phyloP scores from a whole-genome alignment of 2,888 invertebrate species.

The Melanophora roralis region DNA sequence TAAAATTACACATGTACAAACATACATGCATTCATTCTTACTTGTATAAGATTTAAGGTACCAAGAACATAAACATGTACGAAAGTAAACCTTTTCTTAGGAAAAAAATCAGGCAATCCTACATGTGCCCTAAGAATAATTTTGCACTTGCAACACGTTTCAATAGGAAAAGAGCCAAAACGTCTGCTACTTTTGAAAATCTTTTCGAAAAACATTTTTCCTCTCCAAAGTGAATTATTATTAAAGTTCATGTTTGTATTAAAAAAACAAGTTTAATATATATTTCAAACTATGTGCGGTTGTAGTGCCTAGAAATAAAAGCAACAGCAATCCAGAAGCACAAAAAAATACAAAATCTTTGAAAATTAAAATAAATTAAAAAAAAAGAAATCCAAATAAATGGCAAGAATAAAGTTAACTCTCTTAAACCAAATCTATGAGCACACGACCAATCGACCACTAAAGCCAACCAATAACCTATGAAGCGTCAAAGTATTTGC shows the following conservation, averaged over 20 bases:
- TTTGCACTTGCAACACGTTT: constrained; percentile 63
- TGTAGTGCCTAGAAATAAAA: constrained; percentile 15
- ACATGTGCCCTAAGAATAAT: constrained; percentile 52
- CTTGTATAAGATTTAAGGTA: neutral
- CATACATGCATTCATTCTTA: too few relatives aligned
- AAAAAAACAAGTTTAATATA: constrained; percentile 46
- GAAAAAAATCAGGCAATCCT: constrained; percentile 21
- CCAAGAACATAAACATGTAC: constrained; percentile 36
- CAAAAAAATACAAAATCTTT: constrained; percentile 54
- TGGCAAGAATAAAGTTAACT: constrained; percentile 59
- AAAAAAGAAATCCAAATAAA: constrained; percentile 53
- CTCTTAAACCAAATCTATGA: constrained; percentile 61
- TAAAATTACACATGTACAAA: neutral
- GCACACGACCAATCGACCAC: too few relatives aligned
- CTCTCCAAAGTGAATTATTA: constrained; percentile 55
- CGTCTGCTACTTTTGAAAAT: constrained; percentile 60
- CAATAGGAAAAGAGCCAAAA: constrained; percentile 48
- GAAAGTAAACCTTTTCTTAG: constrained; percentile 47
- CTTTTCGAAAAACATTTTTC: constrained; percentile 48
- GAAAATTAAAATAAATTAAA: constrained; percentile 54
- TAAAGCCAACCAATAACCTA: constrained; percentile 62
- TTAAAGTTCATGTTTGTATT: constrained; percentile 59
- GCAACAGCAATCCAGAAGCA: constrained; percentile 14
- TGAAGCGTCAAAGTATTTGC: constrained; percentile 60
- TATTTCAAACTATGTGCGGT: neutral